Evolutionary conservation across 2,797 vertebrate species (phyloP), one percentile per base, ranked within the genome.

Genomic region (Sebastes flavidus): DNA sequence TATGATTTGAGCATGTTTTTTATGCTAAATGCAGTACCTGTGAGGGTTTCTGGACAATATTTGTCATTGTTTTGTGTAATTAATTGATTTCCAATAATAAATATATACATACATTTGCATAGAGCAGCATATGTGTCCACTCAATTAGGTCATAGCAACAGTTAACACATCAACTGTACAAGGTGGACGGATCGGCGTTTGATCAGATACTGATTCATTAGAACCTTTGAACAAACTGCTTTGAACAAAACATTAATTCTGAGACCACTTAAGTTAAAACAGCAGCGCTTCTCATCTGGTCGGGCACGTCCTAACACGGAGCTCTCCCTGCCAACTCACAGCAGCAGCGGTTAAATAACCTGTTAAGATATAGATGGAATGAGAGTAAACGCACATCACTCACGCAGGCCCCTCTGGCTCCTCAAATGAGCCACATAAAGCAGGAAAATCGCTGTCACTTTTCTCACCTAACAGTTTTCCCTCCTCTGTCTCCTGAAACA

Each of bases 361-460:
- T 80, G 78, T 65, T 83, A 10, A 74, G 78, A 72, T 87, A 69
- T 65, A 62, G 79, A 71, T 54, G 82, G 87, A 89, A 90, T 86
- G 86, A 79, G 72, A 67, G 42, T 88, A 56, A 88, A 79, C 3
- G 63, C 81, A 69, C 76, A 88, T 88, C 86, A 89, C 72, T 91
- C 89, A 88, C 70, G 60, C 73, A 3, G 83, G 63, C 79, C 89
- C 89, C 85, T 78, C 79, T 27, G 86, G 88, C 89, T 89, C 66
- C 83, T 84, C 72, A 85, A 78, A 87, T 76, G 65, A 90, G 85
- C 77, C 68, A 55, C 88, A 87, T 82, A n/a, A 91, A 89, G 77
- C 77, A 81, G 77, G 82, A 78, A 89, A 90, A 85, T 80, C 76
- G 72, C 87, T 68, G 82, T 87, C 87, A 88, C 86, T 76, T 89